Evolutionary conservation across 2,888 invertebrate species (phyloP).

Genomic region (Lasioglossum pauxillum): DNA sequence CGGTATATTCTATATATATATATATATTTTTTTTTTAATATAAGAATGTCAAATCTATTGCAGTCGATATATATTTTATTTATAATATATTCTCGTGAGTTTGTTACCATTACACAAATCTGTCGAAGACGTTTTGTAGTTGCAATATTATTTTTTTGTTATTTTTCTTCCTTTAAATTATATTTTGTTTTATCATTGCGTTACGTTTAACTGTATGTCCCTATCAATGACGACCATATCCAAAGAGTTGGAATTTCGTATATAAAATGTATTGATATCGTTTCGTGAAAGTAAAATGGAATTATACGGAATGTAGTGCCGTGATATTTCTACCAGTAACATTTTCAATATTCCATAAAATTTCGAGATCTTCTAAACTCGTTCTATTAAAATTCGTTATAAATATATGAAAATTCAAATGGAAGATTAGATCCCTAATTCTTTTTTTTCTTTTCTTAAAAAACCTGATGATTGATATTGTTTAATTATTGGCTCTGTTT

Average conservation of each 20-base stretch:
- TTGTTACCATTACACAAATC: conserved; percentile 55
- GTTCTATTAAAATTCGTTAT: conserved; percentile 49
- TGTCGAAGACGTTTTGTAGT: conserved; percentile 54
- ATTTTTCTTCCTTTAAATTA: conserved; percentile 50
- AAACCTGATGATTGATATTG: conserved; percentile 26
- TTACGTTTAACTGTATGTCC: conserved; percentile 38
- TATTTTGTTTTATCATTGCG: conserved; percentile 34
- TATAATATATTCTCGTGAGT: conserved; percentile 60
- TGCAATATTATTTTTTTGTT: conserved; percentile 38
- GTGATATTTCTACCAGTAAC: conserved; percentile 27
- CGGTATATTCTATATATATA: conserved; percentile 68
- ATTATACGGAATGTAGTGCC: conserved; percentile 49
- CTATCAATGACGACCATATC: conserved; percentile 42
- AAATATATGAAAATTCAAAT: conserved; percentile 62
- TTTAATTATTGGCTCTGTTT: conserved; percentile 17
- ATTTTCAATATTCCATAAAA: conserved; percentile 38
- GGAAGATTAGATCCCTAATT: conserved; percentile 46
- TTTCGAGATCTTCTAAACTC: conserved; percentile 28
- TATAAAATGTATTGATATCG: conserved; percentile 31
- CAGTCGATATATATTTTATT: conserved; percentile 69
- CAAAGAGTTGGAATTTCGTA: conserved; percentile 49
- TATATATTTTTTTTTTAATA: conserved; percentile 56
- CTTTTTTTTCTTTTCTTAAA: conserved; percentile 32
- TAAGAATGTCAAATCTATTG: conserved; percentile 73
- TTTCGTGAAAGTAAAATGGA: conserved; percentile 57